A percentile compares a stretch with the other conserved stretches of the same genome.
phyloP scores from a whole-genome alignment of 1,140 invertebrate species.

The Zaprionus lachaisei region DNA sequence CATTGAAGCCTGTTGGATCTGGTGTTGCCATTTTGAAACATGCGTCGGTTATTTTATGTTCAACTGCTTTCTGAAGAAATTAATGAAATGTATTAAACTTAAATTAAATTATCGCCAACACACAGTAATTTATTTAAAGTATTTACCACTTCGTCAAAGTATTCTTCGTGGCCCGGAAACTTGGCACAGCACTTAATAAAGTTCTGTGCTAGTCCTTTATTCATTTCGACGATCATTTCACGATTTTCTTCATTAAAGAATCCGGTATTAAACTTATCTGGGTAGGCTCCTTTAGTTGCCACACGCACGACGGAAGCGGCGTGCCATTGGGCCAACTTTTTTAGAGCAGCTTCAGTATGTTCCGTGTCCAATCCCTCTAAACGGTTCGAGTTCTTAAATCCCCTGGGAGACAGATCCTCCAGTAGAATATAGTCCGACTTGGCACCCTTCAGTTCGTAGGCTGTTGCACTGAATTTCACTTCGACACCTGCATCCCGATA shows the following conservation, averaged over 20 bases:
- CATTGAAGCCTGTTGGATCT: conserved; percentile 85
- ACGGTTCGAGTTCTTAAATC: conserved; percentile 85
- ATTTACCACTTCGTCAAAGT: conserved; percentile 61
- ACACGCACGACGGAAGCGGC: conserved; percentile 83
- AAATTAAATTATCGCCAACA: neutral
- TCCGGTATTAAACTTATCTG: conserved; percentile 17
- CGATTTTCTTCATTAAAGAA: conserved; percentile 57
- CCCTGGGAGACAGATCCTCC: conserved; percentile 85
- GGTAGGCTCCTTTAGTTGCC: conserved; percentile 84
- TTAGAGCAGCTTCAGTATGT: conserved; percentile 85
- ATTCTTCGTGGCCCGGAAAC: conserved; percentile 53
- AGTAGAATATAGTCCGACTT: conserved; percentile 81
- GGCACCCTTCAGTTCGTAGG: conserved; percentile 56
- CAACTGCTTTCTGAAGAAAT: neutral
- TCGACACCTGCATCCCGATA: conserved; percentile 73
- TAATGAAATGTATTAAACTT: neutral
- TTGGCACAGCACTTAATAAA: conserved; percentile 52
- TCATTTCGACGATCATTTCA: conserved; percentile 47
- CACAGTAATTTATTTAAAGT: neutral
- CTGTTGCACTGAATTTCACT: conserved; percentile 54
- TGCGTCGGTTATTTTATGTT: conserved; percentile 37
- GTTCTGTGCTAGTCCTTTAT: conserved; percentile 23
- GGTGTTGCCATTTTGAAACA: conserved; percentile 29
- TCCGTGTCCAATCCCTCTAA: conserved; percentile 85
- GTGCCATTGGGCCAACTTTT: conserved; percentile 86